phyloP scores from a whole-genome alignment of 2,113 vertebrate species.

The Phylloscopus whistleri region DNA sequence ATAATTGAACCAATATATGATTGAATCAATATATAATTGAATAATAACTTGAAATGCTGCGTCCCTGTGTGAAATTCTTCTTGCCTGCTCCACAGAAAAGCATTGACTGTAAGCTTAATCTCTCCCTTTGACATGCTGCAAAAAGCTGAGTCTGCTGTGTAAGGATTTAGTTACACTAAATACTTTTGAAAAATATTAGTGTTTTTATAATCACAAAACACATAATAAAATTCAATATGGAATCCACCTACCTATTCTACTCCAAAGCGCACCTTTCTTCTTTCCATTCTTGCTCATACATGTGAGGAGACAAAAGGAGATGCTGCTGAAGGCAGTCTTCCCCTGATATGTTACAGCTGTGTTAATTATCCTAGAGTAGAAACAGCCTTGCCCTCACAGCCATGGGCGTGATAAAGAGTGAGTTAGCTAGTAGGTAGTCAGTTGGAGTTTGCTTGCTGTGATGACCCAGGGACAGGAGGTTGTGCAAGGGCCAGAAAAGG shows the following conservation, averaged over 20 bases:
- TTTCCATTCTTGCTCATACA: not conserved
- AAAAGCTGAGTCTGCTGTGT: not conserved
- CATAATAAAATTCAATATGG: not conserved
- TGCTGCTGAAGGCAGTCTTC: too few relatives aligned
- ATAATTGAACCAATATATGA: not conserved
- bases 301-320: not conserved
- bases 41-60: not conserved
- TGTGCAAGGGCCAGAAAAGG: too few relatives aligned
- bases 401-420: too few relatives aligned
- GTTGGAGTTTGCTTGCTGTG: too few relatives aligned
- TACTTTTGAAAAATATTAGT: not conserved
- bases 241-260: not conserved
- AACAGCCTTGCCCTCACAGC: too few relatives aligned
- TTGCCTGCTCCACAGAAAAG: not conserved
- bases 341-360: too few relatives aligned
- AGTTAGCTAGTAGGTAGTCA: too few relatives aligned
- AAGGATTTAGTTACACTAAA: not conserved
- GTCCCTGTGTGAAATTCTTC: not conserved
- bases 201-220: not conserved
- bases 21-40: too few relatives aligned
- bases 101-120: not conserved
- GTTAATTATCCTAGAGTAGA: too few relatives aligned
- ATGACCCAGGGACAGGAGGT: too few relatives aligned
- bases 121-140: not conserved
- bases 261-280: not conserved